Conservation (phyloP, 2,797 vertebrate species). For the Chloroceryle amazona region DNA sequence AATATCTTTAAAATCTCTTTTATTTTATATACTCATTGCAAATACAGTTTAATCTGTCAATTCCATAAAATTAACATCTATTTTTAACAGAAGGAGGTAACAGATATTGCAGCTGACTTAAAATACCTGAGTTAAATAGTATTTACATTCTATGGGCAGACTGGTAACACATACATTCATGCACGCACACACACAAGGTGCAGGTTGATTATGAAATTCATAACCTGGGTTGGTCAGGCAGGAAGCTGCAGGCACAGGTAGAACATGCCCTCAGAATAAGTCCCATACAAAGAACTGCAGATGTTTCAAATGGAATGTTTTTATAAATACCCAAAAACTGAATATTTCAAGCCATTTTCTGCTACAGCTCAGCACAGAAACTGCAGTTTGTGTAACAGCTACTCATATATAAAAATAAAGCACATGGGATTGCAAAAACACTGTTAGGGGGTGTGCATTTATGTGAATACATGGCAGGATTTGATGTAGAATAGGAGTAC, state of each 20-base stretch:
- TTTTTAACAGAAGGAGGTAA: background rate
- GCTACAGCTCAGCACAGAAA: background rate
- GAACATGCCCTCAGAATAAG: background rate
- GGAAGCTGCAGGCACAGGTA: background rate
- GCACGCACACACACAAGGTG: background rate
- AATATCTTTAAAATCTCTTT: background rate
- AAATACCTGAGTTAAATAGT: background rate
- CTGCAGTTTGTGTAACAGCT: background rate
- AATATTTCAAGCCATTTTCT: background rate
- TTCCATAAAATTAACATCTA: background rate
- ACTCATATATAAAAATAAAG: background rate
- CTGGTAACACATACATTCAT: background rate
- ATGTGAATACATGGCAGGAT: background rate
- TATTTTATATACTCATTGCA: background rate
- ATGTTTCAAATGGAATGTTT: background rate
- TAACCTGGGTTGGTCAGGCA: background rate
- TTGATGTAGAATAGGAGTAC: constrained; percentile 37
- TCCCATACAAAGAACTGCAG: background rate
- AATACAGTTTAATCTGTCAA: background rate
- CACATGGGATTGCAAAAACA: background rate
- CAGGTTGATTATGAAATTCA: background rate
- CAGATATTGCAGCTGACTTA: background rate
- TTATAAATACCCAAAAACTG: background rate
- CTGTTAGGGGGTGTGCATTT: background rate
- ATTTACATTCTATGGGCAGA: background rate